phyloP scores from a whole-genome alignment of 2,888 invertebrate species.

The Unio pictorum region DNA sequence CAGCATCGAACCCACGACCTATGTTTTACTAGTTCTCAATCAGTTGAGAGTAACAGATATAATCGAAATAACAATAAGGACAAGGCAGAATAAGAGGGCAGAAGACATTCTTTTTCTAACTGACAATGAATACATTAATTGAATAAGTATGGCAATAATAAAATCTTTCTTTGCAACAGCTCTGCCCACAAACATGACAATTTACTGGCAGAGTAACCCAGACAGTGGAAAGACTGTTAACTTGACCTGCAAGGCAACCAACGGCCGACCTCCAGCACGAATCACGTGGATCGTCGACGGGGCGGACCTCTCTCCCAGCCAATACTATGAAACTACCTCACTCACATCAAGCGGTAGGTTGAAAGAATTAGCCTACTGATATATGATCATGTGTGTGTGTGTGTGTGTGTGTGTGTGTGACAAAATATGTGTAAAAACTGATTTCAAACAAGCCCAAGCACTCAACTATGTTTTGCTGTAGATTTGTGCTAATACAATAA shows the following conservation, averaged over 20 bases:
- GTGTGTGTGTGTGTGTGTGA: too few species aligned
- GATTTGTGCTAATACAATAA: too few species aligned
- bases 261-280: constrained; percentile 44
- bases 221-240: constrained; percentile 34
- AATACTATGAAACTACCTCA: constrained; percentile 28
- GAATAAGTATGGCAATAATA: not conserved
- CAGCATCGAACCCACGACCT: too few species aligned
- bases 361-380: not conserved
- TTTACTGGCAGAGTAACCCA: constrained; percentile 37
- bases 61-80: too few species aligned
- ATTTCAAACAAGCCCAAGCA: too few species aligned
- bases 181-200: constrained; percentile 38
- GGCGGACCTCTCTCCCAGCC: constrained; percentile 26
- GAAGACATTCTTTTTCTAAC: too few species aligned
- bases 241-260: constrained; percentile 47
- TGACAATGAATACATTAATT: too few species aligned
- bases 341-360: constrained; percentile 29
- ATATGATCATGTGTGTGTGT: not conserved
- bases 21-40: too few species aligned
- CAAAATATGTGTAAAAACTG: too few species aligned
- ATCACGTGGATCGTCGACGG: constrained; percentile 37
- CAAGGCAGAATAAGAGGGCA: too few species aligned
- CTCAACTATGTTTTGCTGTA: too few species aligned
- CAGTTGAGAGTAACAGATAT: too few species aligned
- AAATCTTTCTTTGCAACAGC: constrained; percentile 21